Evolutionary conservation across 2,888 invertebrate genomes (phyloP).

Genomic region (Neocrepidodera transversa): DNA sequence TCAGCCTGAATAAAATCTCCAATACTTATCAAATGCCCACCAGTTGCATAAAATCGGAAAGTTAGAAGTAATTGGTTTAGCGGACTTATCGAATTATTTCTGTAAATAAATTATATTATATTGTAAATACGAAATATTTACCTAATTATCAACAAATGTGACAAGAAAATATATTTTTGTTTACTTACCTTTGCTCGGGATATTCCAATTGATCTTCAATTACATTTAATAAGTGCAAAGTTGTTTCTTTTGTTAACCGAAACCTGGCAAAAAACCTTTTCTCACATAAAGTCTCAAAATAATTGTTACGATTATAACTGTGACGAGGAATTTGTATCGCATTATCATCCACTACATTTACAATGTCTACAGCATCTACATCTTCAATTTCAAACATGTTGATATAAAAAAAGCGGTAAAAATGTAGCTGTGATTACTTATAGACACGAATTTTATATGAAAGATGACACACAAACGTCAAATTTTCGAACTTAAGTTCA

Average conservation of each 20-base stretch:
- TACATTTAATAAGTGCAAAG: not conserved
- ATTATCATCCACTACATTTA: not conserved
- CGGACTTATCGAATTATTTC: constrained; percentile 18
- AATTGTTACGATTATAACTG: not conserved
- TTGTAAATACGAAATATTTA: too few relatives aligned
- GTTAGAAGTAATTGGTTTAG: constrained; percentile 13
- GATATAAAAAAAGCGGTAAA: too few relatives aligned
- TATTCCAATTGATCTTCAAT: not conserved
- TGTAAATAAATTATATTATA: constrained; percentile 6
- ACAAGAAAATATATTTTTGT: not conserved
- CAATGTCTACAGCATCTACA: too few relatives aligned
- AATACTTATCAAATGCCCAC: not conserved
- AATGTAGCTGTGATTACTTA: too few relatives aligned
- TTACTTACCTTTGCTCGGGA: not conserved
- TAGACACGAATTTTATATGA: too few relatives aligned
- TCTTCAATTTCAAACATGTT: too few relatives aligned
- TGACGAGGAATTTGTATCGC: not conserved
- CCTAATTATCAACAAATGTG: not conserved
- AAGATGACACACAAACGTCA: too few relatives aligned
- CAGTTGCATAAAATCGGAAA: constrained; percentile 18
- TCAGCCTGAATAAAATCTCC: not conserved
- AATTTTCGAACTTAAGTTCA: too few relatives aligned
- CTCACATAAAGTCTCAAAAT: not conserved
- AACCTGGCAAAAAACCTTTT: not conserved
- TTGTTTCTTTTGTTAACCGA: not conserved